Conservation (phyloP, 2,888 invertebrate genomes). For the Synanthedon tipuliformis region DNA sequence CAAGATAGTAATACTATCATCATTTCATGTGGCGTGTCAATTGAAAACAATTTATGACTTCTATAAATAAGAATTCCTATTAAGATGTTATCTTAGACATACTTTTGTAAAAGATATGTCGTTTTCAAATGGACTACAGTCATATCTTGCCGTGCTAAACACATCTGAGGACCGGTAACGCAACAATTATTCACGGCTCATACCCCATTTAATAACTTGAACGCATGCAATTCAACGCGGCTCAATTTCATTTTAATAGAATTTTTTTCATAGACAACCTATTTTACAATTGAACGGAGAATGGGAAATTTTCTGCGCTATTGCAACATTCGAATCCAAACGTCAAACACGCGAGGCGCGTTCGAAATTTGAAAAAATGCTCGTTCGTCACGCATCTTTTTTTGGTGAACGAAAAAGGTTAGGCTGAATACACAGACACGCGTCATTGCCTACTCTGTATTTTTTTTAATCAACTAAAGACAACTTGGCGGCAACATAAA, state of each 20-base stretch:
- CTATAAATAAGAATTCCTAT: no score
- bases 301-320: slow-evolving; percentile 44
- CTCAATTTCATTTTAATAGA: slow-evolving; percentile 38
- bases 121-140: no score
- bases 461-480: no score
- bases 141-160: not conserved
- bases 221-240: slow-evolving; percentile 28
- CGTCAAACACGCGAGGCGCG: slow-evolving; percentile 58
- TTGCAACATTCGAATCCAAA: slow-evolving; percentile 43
- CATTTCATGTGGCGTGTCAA: no score
- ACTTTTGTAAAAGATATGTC: no score
- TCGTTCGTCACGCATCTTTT: slow-evolving; percentile 38
- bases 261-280: slow-evolving; percentile 37
- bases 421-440: no score
- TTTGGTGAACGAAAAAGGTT: slow-evolving; percentile 10
- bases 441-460: no score
- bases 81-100: no score
- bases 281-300: slow-evolving; percentile 46
- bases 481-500: no score
- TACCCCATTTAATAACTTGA: slow-evolving; percentile 29
- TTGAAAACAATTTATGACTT: no score
- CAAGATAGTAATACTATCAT: no score
- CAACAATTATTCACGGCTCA: slow-evolving; percentile 41
- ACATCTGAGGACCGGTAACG: not conserved
- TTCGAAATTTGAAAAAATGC: slow-evolving; percentile 43